Conservation (phyloP, 1,140 invertebrate species). For the Pectinophora gossypiella region DNA sequence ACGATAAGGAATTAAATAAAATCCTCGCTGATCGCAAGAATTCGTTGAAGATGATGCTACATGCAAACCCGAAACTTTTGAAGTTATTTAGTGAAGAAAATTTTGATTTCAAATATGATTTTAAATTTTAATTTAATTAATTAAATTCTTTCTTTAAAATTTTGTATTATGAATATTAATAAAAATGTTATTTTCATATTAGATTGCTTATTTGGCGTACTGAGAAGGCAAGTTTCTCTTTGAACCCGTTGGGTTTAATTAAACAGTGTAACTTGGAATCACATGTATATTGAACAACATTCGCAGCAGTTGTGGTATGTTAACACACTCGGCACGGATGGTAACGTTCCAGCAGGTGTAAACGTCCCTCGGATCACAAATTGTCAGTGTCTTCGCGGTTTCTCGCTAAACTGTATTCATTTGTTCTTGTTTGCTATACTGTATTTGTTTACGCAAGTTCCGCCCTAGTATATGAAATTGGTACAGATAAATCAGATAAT, state of each 20-base stretch:
- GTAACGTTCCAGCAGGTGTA: slow-evolving; percentile 40
- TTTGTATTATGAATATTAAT: too few relatives aligned
- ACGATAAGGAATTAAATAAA: slow-evolving; percentile 20
- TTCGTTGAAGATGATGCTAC: slow-evolving; percentile 36
- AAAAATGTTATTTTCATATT: too few relatives aligned
- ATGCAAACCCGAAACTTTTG: slow-evolving; percentile 40
- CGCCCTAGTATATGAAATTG: not conserved
- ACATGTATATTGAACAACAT: too few relatives aligned
- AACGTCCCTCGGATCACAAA: slow-evolving; percentile 43
- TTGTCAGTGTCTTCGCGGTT: slow-evolving; percentile 45
- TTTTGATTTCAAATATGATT: slow-evolving; percentile 32
- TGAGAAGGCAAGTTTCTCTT: too few relatives aligned
- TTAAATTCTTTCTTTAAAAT: not conserved
- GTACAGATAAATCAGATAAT: not conserved
- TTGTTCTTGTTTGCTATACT: slow-evolving; percentile 45
- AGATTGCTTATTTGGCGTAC: too few relatives aligned
- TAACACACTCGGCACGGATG: too few relatives aligned
- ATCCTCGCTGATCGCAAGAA: slow-evolving; percentile 32
- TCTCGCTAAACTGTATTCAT: slow-evolving; percentile 48
- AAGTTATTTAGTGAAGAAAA: slow-evolving; percentile 54
- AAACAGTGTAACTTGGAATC: too few relatives aligned
- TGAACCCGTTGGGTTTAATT: too few relatives aligned
- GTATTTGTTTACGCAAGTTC: slow-evolving; percentile 3
- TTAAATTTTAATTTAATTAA: not conserved
- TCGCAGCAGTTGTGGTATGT: too few relatives aligned